These are phyloP conservation scores for Glaucomys volans DNA, from an alignment of 2,113 vertebrate species.

Conservation along the genomic window DNA sequence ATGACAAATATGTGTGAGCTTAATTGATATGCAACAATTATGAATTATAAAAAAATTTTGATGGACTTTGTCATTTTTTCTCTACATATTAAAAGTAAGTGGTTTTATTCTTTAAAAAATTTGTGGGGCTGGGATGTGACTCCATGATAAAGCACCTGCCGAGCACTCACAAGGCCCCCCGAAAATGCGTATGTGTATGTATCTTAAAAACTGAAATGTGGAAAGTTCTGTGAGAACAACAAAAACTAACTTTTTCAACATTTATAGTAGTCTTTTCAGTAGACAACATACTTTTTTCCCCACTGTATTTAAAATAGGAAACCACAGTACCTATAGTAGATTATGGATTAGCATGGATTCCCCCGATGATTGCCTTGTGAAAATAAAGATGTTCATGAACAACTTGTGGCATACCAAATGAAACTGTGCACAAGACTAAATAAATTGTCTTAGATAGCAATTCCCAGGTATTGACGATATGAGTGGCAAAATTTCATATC, in stretches of 20 bases:
- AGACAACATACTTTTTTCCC: neutral
- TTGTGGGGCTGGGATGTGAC: too few relatives aligned
- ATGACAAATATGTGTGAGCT: neutral
- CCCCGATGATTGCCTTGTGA: neutral
- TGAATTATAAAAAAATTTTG: neutral
- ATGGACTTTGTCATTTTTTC: neutral
- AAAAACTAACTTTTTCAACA: neutral
- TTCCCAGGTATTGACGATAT: neutral
- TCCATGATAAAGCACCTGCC: too few relatives aligned
- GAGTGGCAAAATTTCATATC: neutral
- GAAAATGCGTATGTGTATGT: too few relatives aligned
- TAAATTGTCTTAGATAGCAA: neutral
- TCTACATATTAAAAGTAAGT: neutral
- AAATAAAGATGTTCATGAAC: neutral
- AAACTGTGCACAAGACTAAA: neutral
- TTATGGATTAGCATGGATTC: neutral
- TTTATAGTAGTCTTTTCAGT: neutral
- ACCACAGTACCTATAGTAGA: neutral
- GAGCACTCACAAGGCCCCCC: too few relatives aligned
- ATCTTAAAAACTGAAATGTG: neutral
- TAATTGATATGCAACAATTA: neutral
- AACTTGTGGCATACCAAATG: neutral
- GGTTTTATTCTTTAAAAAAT: neutral
- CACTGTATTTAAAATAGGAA: neutral
- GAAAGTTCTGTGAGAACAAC: neutral